phyloP scores from a whole-genome alignment of 2,113 vertebrate species.

The Mixornis gularis region DNA sequence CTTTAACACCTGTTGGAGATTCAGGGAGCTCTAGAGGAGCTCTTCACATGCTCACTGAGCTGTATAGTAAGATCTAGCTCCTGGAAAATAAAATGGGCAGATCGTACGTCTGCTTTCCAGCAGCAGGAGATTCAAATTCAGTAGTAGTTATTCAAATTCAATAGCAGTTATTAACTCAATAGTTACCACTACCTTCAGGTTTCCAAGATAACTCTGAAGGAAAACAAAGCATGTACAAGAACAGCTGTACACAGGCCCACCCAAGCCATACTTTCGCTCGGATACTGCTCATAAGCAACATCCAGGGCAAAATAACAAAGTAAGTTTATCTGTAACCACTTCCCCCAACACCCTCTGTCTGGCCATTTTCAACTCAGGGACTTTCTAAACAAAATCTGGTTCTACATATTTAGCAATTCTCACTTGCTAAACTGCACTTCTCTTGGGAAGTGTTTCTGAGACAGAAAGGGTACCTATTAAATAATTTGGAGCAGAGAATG shows the following conservation, averaged over 20 bases:
- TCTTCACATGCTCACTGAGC: neutral
- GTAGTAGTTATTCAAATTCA: neutral
- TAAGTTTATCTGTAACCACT: neutral
- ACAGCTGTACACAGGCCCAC: neutral
- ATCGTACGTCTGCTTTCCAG: neutral
- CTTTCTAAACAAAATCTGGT: neutral
- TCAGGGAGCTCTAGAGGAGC: neutral
- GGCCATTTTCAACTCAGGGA: neutral
- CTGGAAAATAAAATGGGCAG: neutral
- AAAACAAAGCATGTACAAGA: neutral
- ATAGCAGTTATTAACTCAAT: neutral
- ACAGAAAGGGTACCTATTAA: neutral
- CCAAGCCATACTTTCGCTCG: neutral
- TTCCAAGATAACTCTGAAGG: neutral
- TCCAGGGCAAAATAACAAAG: neutral
- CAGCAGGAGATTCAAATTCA: neutral
- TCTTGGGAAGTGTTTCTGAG: neutral
- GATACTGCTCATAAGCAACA: neutral
- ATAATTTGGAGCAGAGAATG: neutral
- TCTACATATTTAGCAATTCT: neutral
- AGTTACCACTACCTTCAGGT: neutral
- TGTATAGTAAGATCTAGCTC: neutral
- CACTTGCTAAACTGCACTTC: neutral
- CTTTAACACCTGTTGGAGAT: neutral
- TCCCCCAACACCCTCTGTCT: neutral